Evolutionary conservation across 2,797 vertebrate species (phyloP).

Genomic region (Peromyscus aztecus): DNA sequence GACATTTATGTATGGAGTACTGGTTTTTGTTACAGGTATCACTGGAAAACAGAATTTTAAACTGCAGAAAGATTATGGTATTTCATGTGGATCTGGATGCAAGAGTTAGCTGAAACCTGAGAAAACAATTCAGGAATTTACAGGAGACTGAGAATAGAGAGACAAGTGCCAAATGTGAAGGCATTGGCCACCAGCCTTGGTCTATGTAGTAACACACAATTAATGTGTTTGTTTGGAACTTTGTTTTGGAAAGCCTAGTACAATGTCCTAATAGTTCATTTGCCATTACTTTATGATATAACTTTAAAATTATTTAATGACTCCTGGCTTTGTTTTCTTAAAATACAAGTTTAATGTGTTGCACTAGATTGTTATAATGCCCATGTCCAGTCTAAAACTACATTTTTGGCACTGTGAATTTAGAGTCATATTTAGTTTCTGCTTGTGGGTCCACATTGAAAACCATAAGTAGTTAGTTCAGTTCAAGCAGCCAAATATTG

Average conservation of each 20-base stretch:
- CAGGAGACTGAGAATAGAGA: neutral
- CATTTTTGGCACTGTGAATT: neutral
- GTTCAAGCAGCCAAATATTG: slow-evolving; percentile 28
- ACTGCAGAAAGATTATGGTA: neutral
- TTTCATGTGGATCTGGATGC: neutral
- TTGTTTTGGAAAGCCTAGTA: neutral
- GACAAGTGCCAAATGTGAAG: neutral
- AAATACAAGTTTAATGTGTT: neutral
- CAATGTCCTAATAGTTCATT: neutral
- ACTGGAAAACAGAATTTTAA: neutral
- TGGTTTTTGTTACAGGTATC: neutral
- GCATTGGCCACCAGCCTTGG: neutral
- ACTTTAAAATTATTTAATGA: neutral
- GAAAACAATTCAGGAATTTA: neutral
- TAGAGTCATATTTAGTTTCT: slow-evolving; percentile 31
- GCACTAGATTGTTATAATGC: neutral
- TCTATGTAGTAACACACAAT: neutral
- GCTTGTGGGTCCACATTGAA: neutral
- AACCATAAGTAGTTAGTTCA: slow-evolving; percentile 39
- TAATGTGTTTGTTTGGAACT: neutral
- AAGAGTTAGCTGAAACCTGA: neutral
- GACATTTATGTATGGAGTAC: neutral
- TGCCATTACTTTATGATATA: neutral
- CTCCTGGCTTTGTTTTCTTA: neutral
- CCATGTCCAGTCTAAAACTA: neutral